These are phyloP conservation scores for Drosophila triauraria DNA, from an alignment of 1,140 invertebrate genomes.

Conservation along the genomic window DNA sequence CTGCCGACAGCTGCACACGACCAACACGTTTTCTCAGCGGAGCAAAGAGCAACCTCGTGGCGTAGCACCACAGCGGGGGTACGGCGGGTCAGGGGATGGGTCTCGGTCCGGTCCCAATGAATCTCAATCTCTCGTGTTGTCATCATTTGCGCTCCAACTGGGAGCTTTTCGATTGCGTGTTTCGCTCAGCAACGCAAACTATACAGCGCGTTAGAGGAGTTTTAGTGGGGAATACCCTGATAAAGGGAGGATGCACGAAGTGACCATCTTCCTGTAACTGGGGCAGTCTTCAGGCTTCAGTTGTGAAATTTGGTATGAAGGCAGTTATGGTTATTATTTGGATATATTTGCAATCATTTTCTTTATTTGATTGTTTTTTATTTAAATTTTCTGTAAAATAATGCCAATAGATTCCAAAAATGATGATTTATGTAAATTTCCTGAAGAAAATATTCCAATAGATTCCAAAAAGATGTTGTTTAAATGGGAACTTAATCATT, in stretches of 20 bases:
- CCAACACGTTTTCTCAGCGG: constrained; percentile 64
- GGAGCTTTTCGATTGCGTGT: constrained; percentile 38
- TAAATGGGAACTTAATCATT: no score
- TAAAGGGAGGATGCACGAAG: constrained; percentile 5
- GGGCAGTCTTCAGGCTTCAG: neutral
- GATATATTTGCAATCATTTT: neutral
- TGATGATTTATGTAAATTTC: no score
- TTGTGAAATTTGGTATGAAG: constrained; percentile 3
- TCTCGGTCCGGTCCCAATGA: constrained; percentile 7
- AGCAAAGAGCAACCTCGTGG: constrained; percentile 50
- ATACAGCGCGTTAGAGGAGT: constrained; percentile 21
- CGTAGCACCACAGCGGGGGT: constrained; percentile 9
- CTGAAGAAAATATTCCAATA: no score
- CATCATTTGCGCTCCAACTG: constrained; percentile 16
- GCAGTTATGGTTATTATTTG: neutral
- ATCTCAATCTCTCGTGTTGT: constrained; percentile 34
- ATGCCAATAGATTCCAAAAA: no score
- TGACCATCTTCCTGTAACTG: constrained; percentile 1
- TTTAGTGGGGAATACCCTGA: constrained; percentile 36
- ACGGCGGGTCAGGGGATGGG: constrained; percentile 9
- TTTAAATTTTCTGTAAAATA: fast-evolving
- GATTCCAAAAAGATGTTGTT: no score
- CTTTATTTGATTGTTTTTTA: neutral
- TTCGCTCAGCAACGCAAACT: constrained; percentile 16
- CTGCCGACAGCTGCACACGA: constrained; percentile 66